Percentiles rank a stretch among this genome's conserved stretches.
Conservation (phyloP, 2,888 invertebrate species). For the Vesta saturnalis region DNA sequence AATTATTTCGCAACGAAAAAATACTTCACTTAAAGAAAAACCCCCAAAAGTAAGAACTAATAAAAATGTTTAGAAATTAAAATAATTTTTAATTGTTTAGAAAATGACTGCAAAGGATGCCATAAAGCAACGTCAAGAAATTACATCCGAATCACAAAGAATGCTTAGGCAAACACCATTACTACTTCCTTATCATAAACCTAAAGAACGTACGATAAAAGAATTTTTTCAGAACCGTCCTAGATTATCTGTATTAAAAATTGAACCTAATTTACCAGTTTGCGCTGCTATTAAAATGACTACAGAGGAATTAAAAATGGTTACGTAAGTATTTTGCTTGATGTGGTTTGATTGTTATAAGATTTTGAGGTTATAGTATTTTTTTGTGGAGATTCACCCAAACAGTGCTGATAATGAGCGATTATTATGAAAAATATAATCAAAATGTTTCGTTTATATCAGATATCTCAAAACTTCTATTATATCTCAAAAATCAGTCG, state of each 20-base stretch:
- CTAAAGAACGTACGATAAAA: conserved; percentile 79
- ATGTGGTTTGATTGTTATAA: no score
- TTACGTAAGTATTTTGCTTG: conserved; percentile 67
- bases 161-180: conserved; percentile 79
- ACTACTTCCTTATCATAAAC: conserved; percentile 86
- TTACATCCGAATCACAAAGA: conserved; percentile 86
- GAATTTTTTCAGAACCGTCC: conserved; percentile 75
- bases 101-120: conserved; percentile 76
- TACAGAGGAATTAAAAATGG: conserved; percentile 70
- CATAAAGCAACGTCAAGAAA: conserved; percentile 75
- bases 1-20: conserved; percentile 1
- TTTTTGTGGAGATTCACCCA: background rate
- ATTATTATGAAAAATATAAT: no score
- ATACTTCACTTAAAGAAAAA: background rate
- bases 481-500: no score
- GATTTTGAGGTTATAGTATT: background rate
- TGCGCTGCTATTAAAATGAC: conserved; percentile 73
- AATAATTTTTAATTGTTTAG: no score
- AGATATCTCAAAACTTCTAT: no score
- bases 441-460: no score
- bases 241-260: conserved; percentile 57
- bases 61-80: no score
- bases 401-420: no score
- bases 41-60: conserved; percentile 8
- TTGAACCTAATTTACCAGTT: conserved; percentile 54